phyloP scores from a whole-genome alignment of 2,797 vertebrate genomes.

The Limosa lapponica region DNA sequence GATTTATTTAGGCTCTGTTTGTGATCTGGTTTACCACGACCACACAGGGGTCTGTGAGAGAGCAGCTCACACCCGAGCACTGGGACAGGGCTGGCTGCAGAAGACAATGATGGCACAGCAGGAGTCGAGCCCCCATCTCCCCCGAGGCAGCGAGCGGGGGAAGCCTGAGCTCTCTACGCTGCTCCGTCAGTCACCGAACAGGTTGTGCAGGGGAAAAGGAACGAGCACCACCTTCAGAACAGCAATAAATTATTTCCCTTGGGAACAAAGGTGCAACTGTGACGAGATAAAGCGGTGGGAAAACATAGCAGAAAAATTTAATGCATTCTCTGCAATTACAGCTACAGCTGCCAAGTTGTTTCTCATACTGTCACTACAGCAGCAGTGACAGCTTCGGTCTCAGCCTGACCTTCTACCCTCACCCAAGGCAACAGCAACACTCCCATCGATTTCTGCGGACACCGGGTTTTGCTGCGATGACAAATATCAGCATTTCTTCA shows the following conservation, averaged over 20 bases:
- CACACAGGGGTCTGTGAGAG: neutral
- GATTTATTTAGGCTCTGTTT: neutral
- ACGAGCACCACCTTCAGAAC: conserved; percentile 29
- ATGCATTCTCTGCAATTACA: neutral
- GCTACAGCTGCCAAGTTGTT: conserved; percentile 31
- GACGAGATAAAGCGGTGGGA: neutral
- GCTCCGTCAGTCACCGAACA: neutral
- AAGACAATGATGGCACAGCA: neutral
- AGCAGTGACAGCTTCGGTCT: neutral
- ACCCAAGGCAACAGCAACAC: fast-evolving
- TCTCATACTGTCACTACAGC: neutral
- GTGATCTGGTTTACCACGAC: fast-evolving
- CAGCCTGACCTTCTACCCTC: neutral
- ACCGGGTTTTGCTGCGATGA: neutral
- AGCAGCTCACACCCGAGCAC: neutral
- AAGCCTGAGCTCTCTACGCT: neutral
- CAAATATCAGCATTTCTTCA: fast-evolving
- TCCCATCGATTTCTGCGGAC: neutral
- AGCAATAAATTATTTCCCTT: conserved; percentile 8
- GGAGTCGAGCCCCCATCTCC: fast-evolving
- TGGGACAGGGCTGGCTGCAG: neutral
- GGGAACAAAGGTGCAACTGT: neutral
- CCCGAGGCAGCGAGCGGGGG: neutral
- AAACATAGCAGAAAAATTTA: conserved; percentile 3
- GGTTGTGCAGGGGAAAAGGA: neutral